Conservation (phyloP, 2,113 vertebrate genomes). For the Albula glossodonta region DNA sequence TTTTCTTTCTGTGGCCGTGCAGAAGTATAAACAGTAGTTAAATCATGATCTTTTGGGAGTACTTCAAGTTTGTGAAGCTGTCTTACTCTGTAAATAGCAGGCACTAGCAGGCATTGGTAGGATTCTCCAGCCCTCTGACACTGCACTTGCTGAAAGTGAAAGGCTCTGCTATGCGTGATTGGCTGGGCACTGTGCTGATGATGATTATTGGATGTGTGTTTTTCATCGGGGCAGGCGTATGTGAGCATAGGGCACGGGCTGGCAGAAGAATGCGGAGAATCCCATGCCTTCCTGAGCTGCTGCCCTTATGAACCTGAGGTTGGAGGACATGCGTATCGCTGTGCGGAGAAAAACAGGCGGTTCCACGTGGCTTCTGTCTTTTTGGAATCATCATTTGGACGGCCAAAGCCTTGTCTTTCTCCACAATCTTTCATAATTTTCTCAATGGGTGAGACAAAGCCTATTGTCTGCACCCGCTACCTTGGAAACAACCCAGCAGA, state of each 20-base stretch:
- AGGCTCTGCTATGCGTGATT: no score
- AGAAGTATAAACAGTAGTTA: not conserved
- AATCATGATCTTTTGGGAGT: no score
- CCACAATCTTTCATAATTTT: not conserved
- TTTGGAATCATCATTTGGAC: not conserved
- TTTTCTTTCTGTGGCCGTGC: no score
- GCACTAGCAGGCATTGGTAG: no score
- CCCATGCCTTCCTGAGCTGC: not conserved
- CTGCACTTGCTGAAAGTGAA: no score
- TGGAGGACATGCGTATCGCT: not conserved
- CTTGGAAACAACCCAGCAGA: slow-evolving; percentile 17
- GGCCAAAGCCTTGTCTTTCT: not conserved
- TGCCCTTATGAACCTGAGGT: not conserved
- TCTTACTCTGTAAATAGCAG: no score
- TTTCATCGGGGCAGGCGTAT: not conserved
- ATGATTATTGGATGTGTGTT: not conserved
- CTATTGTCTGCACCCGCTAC: not conserved
- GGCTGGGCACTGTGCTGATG: not conserved
- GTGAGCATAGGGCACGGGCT: not conserved
- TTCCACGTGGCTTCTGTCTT: not conserved
- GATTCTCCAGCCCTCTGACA: no score
- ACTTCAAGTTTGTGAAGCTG: no score
- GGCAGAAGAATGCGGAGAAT: not conserved
- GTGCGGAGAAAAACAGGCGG: not conserved
- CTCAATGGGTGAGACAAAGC: not conserved